Evolutionary conservation across 1,140 invertebrate genomes (phyloP), one percentile per base, ranked within the genome.

Genomic region (Triops cancriformis): DNA sequence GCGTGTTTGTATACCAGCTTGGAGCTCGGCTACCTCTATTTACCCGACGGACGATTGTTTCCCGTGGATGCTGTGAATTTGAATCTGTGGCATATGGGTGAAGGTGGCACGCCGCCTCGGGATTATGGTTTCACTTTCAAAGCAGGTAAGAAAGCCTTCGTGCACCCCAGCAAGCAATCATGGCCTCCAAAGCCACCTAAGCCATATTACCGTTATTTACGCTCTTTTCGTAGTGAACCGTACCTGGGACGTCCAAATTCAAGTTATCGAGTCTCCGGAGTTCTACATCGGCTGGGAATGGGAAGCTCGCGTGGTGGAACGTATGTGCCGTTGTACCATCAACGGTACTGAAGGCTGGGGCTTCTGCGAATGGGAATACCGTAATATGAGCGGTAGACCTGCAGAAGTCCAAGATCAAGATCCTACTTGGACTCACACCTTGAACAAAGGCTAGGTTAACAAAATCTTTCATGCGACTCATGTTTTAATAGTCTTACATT

Each of bases 281-380:
- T 90, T 92, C 82, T 91, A 88, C 84, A 89, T 90, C 72, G 90
- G 91, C 0, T 86, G 87, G 77, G 87, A 89, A 28, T 88, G 89
- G 87, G 90, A 91, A 81, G 89, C 90, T 5, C 86, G 87, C 45
- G 89, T 92, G 84, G 86, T 89, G 76, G 91, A 92, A 81, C 81
- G 90, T 42, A 89, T 91, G 82, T 88, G 88, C 79, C 86, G 83
- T 76, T 91, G 87, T 82, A 81, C 83, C 7, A 87, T 92, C 0
- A 90, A 91, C 84, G 89, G 89, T 1, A 83, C 89, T 0, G 85
- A 85, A 23, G 90, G 90, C 0, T 87, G 88, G 81, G 90, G 90
- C 1, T 87, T 91, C 26, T 89, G 89, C 1, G 90, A 92, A 84
- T 92, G 90, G 87, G 87, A 90, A 81, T 92, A 92, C 83, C 83